Evolutionary conservation across 2,797 vertebrate genomes (phyloP), one percentile per base, ranked within the genome.

Genomic region (Chromobotia macracanthus): DNA sequence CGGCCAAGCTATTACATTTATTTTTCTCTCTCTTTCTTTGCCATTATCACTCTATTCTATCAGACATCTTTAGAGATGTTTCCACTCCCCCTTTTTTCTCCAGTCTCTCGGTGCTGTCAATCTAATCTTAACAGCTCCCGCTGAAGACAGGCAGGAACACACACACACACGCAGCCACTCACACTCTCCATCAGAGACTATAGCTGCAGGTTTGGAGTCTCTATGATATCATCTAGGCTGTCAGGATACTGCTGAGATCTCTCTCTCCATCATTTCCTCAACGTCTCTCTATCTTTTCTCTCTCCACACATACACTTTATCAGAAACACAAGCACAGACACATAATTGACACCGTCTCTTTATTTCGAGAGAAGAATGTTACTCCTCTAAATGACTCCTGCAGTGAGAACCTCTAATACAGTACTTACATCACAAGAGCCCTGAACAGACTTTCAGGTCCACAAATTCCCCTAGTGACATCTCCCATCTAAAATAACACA

Each of bases 331-430:
- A 74, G 67, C 21, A 77, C 15, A 3, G 70, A 72, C 66, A 79
- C 31, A 56, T 56, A 61, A 70, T 28, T 63, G 28, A 68, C 51
- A 80, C 69, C 48, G 70, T 74, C 74, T 76, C 58, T 77, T 80
- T 84, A 18, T 50, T 69, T 63, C 70, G 72, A 76, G 71, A 81
- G 79, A 87, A 86, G 83, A 86, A 88, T 88, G 86, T 82, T 83
- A 86, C 87, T 89, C 82, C 87, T 7, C 1, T 50, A 64, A 72
- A 72, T 65, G 48, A 65, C 50, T 72, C 77, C 48, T 64, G 31
- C 23, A 60, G 38, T 46, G 50, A 31, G 38, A 56, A 28, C 18
- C 58, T 53, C 35, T 46, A 79, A 65, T 56, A 79, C 35, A 46
- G 23, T 55, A 35, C 35, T 53, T 3, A 0, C 28, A n/a, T 53